Evolutionary conservation across 2,888 invertebrate species (phyloP).

Genomic region (Polyploca ridens): DNA sequence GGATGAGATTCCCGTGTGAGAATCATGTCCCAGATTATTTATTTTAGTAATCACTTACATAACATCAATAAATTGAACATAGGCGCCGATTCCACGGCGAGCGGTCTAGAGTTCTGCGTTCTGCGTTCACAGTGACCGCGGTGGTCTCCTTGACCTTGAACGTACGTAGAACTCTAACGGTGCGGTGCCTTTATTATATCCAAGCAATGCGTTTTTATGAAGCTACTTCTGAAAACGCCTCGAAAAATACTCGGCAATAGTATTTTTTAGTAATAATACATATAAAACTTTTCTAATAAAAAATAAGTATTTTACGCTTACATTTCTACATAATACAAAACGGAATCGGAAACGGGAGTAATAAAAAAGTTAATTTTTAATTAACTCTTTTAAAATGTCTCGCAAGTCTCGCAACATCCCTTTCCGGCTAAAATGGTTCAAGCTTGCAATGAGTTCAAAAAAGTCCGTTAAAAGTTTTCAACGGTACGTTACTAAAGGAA

Average conservation of each 20-base stretch:
- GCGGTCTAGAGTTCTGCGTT: no score
- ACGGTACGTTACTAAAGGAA: not conserved
- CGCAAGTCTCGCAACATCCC: slow-evolving; percentile 24
- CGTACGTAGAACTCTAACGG: no score
- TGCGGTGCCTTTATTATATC: not conserved
- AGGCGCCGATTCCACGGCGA: no score
- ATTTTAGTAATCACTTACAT: no score
- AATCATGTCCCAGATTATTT: no score
- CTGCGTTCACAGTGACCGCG: no score
- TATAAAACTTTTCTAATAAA: slow-evolving; percentile 9
- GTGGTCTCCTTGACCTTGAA: no score
- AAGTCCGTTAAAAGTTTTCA: slow-evolving; percentile 2
- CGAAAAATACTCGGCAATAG: no score
- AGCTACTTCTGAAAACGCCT: no score
- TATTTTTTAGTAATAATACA: not conserved
- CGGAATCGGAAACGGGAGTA: slow-evolving; percentile 14
- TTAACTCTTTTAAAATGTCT: slow-evolving; percentile 35
- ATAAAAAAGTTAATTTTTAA: slow-evolving; percentile 29
- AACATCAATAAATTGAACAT: no score
- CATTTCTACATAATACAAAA: slow-evolving; percentile 15
- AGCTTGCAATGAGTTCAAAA: slow-evolving; percentile 10
- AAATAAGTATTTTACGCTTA: slow-evolving; percentile 3
- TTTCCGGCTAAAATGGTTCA: slow-evolving; percentile 20
- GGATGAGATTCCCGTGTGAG: no score
- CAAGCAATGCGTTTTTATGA: no score